Percentiles rank a stretch among this genome's conserved stretches.
These are phyloP conservation scores for Mythimna albipuncta DNA, from an alignment of 2,888 invertebrate genomes.

Conservation along the genomic window DNA sequence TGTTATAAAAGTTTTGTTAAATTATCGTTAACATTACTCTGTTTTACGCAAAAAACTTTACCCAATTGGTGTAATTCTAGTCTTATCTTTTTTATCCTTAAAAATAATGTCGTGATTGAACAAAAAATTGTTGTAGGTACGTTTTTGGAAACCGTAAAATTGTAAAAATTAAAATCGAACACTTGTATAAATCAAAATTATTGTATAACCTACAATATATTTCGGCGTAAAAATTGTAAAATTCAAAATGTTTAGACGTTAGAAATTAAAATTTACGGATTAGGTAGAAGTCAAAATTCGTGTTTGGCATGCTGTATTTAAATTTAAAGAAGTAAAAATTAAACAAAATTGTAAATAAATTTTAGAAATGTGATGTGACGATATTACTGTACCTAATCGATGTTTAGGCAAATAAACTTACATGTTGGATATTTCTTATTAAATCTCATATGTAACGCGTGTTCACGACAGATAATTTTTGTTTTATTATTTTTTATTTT, in stretches of 20 bases:
- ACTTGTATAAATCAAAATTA: conserved; percentile 78
- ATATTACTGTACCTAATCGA: conserved; percentile 83
- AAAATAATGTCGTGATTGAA: conserved; percentile 66
- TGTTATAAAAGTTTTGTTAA: conserved; percentile 72
- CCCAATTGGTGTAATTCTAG: conserved; percentile 88
- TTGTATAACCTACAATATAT: conserved; percentile 75
- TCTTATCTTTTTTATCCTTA: conserved; percentile 77
- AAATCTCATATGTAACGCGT: conserved; percentile 65
- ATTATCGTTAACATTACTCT: conserved; percentile 56
- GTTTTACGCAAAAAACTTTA: conserved; percentile 62
- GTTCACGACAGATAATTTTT: conserved; percentile 76
- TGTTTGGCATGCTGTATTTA: conserved; percentile 86
- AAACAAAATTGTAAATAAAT: conserved; percentile 82
- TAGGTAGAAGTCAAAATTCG: conserved; percentile 87
- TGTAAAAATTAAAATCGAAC: conserved; percentile 70
- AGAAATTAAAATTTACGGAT: conserved; percentile 77
- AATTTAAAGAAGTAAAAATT: conserved; percentile 71
- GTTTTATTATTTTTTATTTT: conserved; percentile 68
- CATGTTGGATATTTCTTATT: conserved; percentile 68
- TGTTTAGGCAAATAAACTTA: conserved; percentile 80
- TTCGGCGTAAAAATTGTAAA: conserved; percentile 87
- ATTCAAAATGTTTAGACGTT: conserved; percentile 81
- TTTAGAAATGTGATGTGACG: conserved; percentile 87
- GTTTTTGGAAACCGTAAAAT: conserved; percentile 67
- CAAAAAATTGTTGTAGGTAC: conserved; percentile 62